Evolutionary conservation across 2,797 vertebrate species (phyloP).

Genomic region (Centroberyx gerrardi): DNA sequence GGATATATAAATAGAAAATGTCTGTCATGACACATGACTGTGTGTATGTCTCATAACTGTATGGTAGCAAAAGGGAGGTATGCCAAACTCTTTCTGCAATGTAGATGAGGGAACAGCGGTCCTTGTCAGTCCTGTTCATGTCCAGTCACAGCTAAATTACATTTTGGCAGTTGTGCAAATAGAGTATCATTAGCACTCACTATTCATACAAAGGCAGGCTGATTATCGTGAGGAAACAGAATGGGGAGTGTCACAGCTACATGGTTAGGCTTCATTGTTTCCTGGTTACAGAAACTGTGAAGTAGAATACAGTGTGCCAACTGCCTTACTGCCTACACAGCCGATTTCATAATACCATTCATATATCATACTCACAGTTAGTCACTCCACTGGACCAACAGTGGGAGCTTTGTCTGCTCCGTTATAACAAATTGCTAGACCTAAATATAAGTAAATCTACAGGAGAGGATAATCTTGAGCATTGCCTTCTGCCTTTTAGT

Average conservation of each 20-base stretch:
- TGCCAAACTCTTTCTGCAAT: conserved; percentile 33
- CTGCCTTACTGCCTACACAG: background rate
- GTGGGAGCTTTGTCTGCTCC: too few species aligned
- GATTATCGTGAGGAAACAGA: conserved; percentile 66
- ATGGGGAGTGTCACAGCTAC: conserved; percentile 22
- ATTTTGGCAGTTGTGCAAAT: conserved; percentile 31
- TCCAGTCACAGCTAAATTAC: conserved; percentile 25
- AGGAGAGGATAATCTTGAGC: too few species aligned
- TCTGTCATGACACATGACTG: conserved; percentile 52
- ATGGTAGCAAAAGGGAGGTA: conserved; percentile 12
- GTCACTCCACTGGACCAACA: too few species aligned
- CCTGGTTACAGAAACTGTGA: conserved; percentile 26
- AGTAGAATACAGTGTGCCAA: background rate
- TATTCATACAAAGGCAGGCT: conserved; percentile 11
- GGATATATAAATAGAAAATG: conserved; percentile 68
- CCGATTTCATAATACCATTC: background rate
- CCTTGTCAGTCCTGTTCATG: conserved; percentile 3
- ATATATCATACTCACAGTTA: background rate
- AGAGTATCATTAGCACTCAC: conserved; percentile 18
- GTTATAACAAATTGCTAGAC: too few species aligned
- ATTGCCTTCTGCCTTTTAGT: too few species aligned
- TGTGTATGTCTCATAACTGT: conserved; percentile 22
- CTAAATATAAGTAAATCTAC: too few species aligned
- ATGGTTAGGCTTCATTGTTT: conserved; percentile 21
- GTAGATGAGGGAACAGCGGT: background rate